These are phyloP conservation scores for Passer domesticus DNA, from an alignment of 2,113 vertebrate species.

Conservation along the genomic window DNA sequence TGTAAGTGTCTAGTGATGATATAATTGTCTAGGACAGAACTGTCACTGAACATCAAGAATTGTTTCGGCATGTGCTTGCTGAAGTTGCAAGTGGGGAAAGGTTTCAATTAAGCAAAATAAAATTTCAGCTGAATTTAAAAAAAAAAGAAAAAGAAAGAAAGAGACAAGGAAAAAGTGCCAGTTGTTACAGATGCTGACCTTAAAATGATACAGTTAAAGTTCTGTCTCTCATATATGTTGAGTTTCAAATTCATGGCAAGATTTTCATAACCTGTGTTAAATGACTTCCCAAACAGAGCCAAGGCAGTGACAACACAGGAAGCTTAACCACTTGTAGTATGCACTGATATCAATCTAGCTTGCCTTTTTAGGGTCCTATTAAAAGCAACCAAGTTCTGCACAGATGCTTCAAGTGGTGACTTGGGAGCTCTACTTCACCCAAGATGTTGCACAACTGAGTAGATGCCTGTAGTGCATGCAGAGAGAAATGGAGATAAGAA, in stretches of 20 bases:
- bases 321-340: neutral
- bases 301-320: neutral
- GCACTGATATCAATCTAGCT: neutral
- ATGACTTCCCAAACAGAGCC: neutral
- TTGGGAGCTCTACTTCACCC: neutral
- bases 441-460: neutral
- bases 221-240: neutral
- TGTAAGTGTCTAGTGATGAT: neutral
- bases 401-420: neutral
- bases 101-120: constrained; percentile 16
- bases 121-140: neutral
- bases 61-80: neutral
- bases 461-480: neutral
- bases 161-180: neutral
- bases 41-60: constrained; percentile 21
- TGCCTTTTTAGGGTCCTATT: neutral
- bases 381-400: neutral
- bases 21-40: constrained; percentile 24
- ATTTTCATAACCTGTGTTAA: neutral
- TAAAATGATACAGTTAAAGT: neutral
- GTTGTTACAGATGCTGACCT: neutral
- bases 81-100: constrained; percentile 10
- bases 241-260: neutral
- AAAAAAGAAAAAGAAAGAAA: neutral
- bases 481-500: neutral